These are phyloP conservation scores for Antheraea pernyi DNA, from an alignment of 1,140 invertebrate genomes.

Conservation along the genomic window DNA sequence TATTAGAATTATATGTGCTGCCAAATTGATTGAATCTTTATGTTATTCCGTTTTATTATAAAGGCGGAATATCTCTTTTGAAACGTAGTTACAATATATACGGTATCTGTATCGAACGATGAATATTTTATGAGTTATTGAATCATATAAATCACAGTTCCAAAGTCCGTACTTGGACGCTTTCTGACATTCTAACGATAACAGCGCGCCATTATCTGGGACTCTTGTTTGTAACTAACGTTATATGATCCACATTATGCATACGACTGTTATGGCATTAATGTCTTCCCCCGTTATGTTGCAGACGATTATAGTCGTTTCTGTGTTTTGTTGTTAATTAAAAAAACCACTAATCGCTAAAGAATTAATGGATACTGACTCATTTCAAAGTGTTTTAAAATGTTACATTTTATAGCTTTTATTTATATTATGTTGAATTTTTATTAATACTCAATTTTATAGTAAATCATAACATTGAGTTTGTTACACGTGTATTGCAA, in stretches of 20 bases:
- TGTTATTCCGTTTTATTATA: slow-evolving; percentile 22
- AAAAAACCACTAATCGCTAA: slow-evolving; percentile 6
- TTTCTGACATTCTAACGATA: slow-evolving; percentile 39
- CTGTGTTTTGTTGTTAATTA: slow-evolving; percentile 8
- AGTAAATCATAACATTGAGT: neutral
- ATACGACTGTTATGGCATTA: slow-evolving; percentile 11
- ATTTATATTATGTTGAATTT: too few species aligned
- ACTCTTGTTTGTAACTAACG: slow-evolving; percentile 24
- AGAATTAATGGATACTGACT: neutral
- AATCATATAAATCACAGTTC: slow-evolving; percentile 43
- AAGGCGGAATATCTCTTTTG: neutral
- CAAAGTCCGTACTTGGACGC: slow-evolving; percentile 33
- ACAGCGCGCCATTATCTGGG: slow-evolving; percentile 21
- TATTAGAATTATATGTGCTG: slow-evolving; percentile 45
- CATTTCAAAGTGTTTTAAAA: neutral
- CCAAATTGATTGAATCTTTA: slow-evolving; percentile 42
- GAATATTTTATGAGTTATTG: slow-evolving; percentile 36
- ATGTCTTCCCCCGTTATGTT: slow-evolving; percentile 13
- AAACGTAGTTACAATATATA: neutral
- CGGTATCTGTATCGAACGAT: slow-evolving; percentile 2
- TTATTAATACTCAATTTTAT: too few species aligned
- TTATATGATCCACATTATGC: slow-evolving; percentile 17
- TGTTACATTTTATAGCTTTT: neutral
- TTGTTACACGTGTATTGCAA: too few species aligned
- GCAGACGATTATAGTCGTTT: slow-evolving; percentile 12